phyloP scores from a whole-genome alignment of 2,113 vertebrate species.

The Copsychus sechellarum region DNA sequence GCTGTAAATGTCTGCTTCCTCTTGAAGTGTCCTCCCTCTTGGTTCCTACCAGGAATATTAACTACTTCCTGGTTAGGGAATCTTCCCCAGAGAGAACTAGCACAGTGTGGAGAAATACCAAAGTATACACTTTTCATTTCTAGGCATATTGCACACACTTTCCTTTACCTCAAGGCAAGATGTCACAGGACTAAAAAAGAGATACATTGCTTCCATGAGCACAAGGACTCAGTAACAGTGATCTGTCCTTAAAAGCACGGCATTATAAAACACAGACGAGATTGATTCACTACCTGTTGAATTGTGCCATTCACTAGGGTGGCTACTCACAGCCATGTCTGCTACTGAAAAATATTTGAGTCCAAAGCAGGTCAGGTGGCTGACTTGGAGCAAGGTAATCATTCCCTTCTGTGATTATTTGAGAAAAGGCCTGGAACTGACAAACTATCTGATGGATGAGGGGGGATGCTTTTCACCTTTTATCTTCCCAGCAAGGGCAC shows the following conservation, averaged over 20 bases:
- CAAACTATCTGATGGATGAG: background rate
- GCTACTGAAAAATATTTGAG: background rate
- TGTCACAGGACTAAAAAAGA: background rate
- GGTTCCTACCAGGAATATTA: background rate
- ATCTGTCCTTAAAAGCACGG: background rate
- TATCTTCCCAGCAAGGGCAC: background rate
- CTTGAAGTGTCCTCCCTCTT: background rate
- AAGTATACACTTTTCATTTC: accelerated
- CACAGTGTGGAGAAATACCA: background rate
- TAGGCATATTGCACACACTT: background rate
- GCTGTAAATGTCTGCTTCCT: background rate
- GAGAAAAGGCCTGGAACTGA: background rate
- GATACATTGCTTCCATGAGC: background rate
- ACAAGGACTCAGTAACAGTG: background rate
- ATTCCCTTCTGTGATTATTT: background rate
- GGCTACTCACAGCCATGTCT: background rate
- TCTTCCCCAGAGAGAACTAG: background rate
- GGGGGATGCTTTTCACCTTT: background rate
- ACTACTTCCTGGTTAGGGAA: background rate
- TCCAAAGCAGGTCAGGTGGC: background rate
- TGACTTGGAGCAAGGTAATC: background rate
- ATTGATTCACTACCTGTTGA: background rate
- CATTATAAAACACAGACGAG: background rate
- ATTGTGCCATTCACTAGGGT: background rate
- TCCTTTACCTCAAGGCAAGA: background rate